phyloP scores from a whole-genome alignment of 2,888 invertebrate genomes.

The Phoenoteleia sp. region DNA sequence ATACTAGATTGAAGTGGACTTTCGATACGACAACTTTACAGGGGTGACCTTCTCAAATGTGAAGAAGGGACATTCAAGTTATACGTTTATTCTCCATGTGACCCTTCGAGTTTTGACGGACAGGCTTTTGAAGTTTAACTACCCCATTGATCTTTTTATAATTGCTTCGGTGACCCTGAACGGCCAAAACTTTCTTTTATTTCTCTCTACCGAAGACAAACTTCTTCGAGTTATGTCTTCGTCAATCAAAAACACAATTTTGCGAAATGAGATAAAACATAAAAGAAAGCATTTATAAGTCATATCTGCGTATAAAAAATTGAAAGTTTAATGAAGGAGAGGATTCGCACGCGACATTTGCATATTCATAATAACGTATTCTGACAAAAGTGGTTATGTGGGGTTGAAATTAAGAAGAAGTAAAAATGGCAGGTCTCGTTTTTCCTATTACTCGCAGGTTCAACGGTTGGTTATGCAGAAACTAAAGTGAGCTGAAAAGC shows the following conservation, averaged over 20 bases:
- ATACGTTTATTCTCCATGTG: constrained; percentile 5
- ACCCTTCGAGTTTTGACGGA: constrained; percentile 36
- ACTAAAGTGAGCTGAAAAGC: constrained; percentile 32
- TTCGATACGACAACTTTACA: constrained; percentile 32
- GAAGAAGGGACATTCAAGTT: constrained; percentile 26
- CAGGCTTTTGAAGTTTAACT: constrained; percentile 55
- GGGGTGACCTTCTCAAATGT: constrained; percentile 11
- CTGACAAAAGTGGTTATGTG: constrained; percentile 44
- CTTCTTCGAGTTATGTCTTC: not conserved
- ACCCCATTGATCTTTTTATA: constrained; percentile 40
- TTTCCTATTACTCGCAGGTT: constrained; percentile 50
- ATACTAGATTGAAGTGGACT: constrained; percentile 40
- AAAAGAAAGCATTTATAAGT: not conserved
- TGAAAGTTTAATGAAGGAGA: constrained; percentile 38
- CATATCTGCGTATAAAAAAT: constrained; percentile 10
- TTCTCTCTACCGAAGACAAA: not conserved
- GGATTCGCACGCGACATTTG: constrained; percentile 49
- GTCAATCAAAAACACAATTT: constrained; percentile 2
- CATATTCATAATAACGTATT: constrained; percentile 57
- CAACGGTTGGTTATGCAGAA: constrained; percentile 49
- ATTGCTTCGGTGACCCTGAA: constrained; percentile 30
- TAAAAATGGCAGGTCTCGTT: constrained; percentile 55
- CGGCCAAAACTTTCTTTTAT: not conserved
- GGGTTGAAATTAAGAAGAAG: constrained; percentile 49
- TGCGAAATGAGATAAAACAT: too few species aligned